Evolutionary conservation across 2,113 vertebrate species (phyloP), one percentile per base, ranked within the genome.

Genomic region (Phaethon lepturus): DNA sequence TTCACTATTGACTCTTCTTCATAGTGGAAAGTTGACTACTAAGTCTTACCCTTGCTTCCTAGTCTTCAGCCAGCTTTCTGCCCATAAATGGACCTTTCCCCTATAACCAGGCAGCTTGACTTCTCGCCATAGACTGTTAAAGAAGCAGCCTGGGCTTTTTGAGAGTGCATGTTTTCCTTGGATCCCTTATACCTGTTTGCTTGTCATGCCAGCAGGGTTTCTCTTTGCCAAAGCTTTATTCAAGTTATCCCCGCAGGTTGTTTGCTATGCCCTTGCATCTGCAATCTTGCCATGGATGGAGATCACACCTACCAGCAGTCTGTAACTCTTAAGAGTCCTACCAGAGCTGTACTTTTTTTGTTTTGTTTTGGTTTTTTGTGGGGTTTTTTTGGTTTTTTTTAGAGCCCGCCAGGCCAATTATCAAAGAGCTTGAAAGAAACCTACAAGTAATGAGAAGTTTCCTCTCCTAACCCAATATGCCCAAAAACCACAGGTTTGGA

Each of bases 91-190:
- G 52, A 59, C 47, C 56, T 93, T 93, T 81, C 12, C 47, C 75
- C 38, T 77, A 0, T 35, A 85, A 82, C 56, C 22, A 59, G 9
- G 44, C 49, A 69, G 60, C 53, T 60, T 86, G 88, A 76, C n/a
- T 92, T 93, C 28, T 76, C 93, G 90, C 62, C 14, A 29, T 20
- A 45, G 24, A 5, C 52, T 58, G 17, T 77, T 89, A 77, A 77
- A 89, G 81, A 31, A 73, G 49, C 20, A 69, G 35, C 71, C 56
- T 79, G 29, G 50, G 35, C 40, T 73, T 93, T 69, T 40, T 52
- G 16, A 3, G 76, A 69, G 55, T 86, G 49, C 56, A 90, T 92
- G 59, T 90, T 97, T 92, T 88, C 33, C 18, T 90, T 96, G 82
- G 78, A 80, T 88, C 33, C 50, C 26, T 71, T 45, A 60, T 83